Base-by-base conservation (phyloP, 2,113 vertebrate species). In the Gnathonemus echidnorhynchus region DNA sequence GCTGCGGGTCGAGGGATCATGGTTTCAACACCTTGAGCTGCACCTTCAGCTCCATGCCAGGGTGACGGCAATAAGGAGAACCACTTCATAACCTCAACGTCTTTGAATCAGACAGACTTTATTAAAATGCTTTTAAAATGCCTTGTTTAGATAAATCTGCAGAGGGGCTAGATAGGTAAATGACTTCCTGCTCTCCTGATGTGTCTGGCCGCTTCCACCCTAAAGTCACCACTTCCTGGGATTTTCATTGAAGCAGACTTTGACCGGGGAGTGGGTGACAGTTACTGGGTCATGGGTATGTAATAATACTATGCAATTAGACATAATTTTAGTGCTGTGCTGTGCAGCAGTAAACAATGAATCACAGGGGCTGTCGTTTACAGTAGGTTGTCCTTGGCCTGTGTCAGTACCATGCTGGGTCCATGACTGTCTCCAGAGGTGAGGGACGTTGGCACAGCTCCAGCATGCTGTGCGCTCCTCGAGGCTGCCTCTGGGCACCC, bases 261-360 rank as follows among this genome's bases (percentile, higher is more conserved):
- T 17, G 2, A 89, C 92, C 90, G 90, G 92, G 91, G 91, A 92
- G 93, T 77, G n/a, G 74, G 48, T 19, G 31, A 91, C 93, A 87
- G 92, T 89, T 93, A 92, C 94, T 88, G 92, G 91, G 88, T 93
- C 48, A 27, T 89, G 91, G 91, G 89, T 91, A 90, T 94, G 93
- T 93, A 94, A 94, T 95, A 91, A 93, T 92, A 94, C 92, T 92
- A 92, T 80, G 91, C 95, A 95, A 96, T 95, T 96, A 95, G 95
- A 92, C 93, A 31, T 70, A 4, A 31, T 70, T 70, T 70, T 70
- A 70, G 10, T 70, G 10, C 94, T 91, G 94, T 95, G 94, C 95
- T 95, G 94, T 94, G 92, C 93, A 92, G 93, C 94, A 95, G 95
- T 95, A 95, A 95, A 94, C 93, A 85, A 90, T 89, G 27, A 92